Evolutionary conservation across 2,797 vertebrate genomes (phyloP), one percentile per base, ranked within the genome.

Genomic region (Nyctalus aviator): DNA sequence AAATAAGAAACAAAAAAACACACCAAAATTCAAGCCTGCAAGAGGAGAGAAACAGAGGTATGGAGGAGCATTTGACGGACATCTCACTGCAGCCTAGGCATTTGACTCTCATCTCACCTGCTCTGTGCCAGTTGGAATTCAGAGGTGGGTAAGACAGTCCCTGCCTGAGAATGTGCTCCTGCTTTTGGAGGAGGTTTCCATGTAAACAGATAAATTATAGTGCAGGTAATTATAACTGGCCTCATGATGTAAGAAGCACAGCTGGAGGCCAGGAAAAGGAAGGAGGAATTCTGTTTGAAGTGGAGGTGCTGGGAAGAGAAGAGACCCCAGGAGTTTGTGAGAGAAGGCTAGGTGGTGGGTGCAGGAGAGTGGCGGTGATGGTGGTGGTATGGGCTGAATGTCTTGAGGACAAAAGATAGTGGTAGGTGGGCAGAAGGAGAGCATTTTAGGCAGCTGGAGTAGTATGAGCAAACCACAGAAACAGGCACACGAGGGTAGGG

Each of bases 151-250:
- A 32, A 78, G 6, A 27, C 0, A 55, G 62, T 7, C 17, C 50
- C 88, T 48, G 32, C 78, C 83, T 78, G 41, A 8, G 44, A 71
- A 41, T 5, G 23, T 82, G 41, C 53, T 76, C 37, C 0, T 0
- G 4, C 35, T 81, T n/a, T 13, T 21, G 12, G 23, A 72, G 37
- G 21, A 83, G 83, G 23, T 23, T 30, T 78, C 27, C 17, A 25
- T n/a, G 44, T 69, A 95, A 93, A 96, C 72, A 95, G 76, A 87
- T 81, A 91, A 92, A 94, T 94, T 76, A 64, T 23, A 23, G 30
- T 15, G 18, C 20, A 69, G 66, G 13, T 37, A 82, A 88, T 85
- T 66, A 81, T 75, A 64, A 13, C 55, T 35, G 8, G 14, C 32
- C 17, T 21, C 59, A 50, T 11, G 64, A 72, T 10, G 13, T 6